phyloP scores from a whole-genome alignment of 2,888 invertebrate genomes.

The Phengaris arion region DNA sequence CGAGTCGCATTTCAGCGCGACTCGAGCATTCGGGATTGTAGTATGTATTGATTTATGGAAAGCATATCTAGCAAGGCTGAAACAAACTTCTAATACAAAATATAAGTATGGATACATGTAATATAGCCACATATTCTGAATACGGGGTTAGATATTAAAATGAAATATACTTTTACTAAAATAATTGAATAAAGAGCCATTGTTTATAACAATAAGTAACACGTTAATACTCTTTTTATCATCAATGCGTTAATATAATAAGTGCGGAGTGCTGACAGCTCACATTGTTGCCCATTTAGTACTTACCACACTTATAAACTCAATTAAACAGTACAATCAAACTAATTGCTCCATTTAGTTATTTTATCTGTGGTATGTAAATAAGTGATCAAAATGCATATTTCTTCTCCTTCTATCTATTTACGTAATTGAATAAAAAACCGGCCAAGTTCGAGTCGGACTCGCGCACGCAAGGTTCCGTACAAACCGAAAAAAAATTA shows the following conservation, averaged over 20 bases:
- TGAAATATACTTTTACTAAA: not conserved
- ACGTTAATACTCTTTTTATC: not conserved
- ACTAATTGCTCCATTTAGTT: slow-evolving; percentile 1
- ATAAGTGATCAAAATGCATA: not conserved
- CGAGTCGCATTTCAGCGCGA: too few species aligned
- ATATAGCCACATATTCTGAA: too few species aligned
- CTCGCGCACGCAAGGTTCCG: too few species aligned
- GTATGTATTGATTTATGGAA: too few species aligned
- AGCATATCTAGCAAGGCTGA: too few species aligned
- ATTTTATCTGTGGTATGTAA: slow-evolving; percentile 1
- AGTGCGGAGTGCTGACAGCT: not conserved
- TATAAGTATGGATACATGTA: too few species aligned
- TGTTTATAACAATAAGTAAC: not conserved
- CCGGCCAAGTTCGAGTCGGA: too few species aligned
- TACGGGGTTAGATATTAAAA: too few species aligned
- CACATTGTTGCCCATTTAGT: not conserved
- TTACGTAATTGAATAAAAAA: too few species aligned
- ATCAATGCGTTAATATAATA: not conserved
- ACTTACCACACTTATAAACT: not conserved
- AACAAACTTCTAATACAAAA: too few species aligned
- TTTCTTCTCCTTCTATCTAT: not conserved
- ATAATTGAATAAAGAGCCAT: not conserved
- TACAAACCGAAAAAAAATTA: too few species aligned
- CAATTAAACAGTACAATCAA: slow-evolving; percentile 4
- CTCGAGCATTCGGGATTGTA: too few species aligned